phyloP scores from a whole-genome alignment of 2,113 vertebrate species.

The Strigops habroptila region DNA sequence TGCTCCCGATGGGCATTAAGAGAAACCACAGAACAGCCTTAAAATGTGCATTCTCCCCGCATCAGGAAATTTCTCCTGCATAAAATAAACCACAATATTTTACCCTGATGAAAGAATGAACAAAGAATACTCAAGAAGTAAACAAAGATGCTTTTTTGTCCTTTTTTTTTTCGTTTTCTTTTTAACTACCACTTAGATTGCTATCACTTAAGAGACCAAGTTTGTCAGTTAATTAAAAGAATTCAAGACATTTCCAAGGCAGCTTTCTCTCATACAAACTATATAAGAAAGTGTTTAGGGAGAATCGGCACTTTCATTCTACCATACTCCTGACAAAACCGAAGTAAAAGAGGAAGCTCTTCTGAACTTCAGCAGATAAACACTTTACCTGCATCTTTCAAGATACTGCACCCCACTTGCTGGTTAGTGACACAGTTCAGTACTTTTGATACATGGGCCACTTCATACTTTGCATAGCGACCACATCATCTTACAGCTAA shows the following conservation, averaged over 20 bases:
- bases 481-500: background rate
- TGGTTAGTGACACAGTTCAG: background rate
- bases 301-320: background rate
- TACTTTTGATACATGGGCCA: background rate
- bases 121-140: background rate
- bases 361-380: background rate
- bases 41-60: background rate
- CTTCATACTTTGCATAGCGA: background rate
- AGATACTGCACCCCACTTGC: background rate
- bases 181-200: background rate
- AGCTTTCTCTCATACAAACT: background rate
- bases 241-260: background rate
- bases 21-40: background rate
- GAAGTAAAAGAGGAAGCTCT: background rate
- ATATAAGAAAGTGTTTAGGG: background rate
- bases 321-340: background rate
- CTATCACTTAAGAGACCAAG: background rate
- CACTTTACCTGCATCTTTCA: background rate
- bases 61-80: background rate
- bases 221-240: background rate
- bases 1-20: background rate
- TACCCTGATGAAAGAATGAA: background rate
- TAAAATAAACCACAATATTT: background rate
- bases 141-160: background rate
- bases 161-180: too few relatives aligned